Evolutionary conservation across 2,888 invertebrate genomes (phyloP).

Genomic region (Drosophila meridionalis): DNA sequence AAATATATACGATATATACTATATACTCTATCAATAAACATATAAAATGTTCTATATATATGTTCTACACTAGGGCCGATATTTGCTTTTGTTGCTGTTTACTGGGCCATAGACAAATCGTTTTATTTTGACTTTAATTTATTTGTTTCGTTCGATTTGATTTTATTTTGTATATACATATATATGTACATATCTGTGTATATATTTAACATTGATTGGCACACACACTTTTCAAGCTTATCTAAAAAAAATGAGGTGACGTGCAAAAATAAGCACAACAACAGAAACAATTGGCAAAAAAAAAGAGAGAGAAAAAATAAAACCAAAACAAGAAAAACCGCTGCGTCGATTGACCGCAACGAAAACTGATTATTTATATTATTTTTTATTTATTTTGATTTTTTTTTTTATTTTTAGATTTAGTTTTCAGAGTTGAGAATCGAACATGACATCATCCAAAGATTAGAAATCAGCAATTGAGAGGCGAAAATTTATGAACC

Average conservation of each 20-base stretch:
- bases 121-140: constrained; percentile 34
- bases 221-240: constrained; percentile 58
- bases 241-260: constrained; percentile 55
- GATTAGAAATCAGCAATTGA: constrained; percentile 55
- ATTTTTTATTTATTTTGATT: neutral
- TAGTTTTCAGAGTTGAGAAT: constrained; percentile 25
- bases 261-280: constrained; percentile 38
- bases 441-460: constrained; percentile 66
- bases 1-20: neutral
- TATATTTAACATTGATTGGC: constrained; percentile 27
- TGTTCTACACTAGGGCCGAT: constrained; percentile 14
- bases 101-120: constrained; percentile 41
- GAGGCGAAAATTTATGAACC: constrained; percentile 66
- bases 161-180: constrained; percentile 35
- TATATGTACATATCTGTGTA: constrained; percentile 15
- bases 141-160: constrained; percentile 29
- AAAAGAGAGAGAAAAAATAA: constrained; percentile 25
- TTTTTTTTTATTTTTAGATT: constrained; percentile 10
- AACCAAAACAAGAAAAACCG: constrained; percentile 29
- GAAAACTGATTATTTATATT: constrained; percentile 56
- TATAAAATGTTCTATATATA: neutral
- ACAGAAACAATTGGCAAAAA: constrained; percentile 54
- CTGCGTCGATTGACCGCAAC: constrained; percentile 45
- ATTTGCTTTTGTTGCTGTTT: constrained; percentile 46
- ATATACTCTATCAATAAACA: neutral